A percentile compares a stretch with the other conserved stretches of the same genome.
Evolutionary conservation across 37 sponge, comb jelly and placozoan species (phyloP).

Genomic region (Theonella swinhoei): DNA sequence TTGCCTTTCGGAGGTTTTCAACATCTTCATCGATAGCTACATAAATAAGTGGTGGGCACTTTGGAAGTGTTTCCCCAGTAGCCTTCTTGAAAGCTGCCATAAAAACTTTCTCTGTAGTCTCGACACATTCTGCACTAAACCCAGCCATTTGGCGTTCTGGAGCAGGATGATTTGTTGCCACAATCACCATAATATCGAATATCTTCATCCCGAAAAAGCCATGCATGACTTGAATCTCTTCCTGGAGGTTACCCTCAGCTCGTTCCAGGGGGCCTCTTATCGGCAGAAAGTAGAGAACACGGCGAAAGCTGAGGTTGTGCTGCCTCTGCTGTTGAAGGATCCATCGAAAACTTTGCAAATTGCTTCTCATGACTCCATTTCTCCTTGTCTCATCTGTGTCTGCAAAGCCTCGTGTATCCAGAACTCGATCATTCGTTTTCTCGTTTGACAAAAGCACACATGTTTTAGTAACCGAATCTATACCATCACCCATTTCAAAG

Average conservation of each 20-base stretch:
- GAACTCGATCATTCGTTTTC: background rate
- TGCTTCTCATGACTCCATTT: background rate
- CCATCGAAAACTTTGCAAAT: background rate
- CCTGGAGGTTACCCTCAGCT: background rate
- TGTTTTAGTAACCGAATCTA: background rate
- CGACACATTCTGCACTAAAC: constrained; percentile 10
- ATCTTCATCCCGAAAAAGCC: constrained; percentile 15
- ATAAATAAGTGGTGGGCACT: background rate
- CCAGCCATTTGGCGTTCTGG: background rate
- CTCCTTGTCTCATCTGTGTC: constrained; percentile 4
- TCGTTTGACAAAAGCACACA: constrained; percentile 39
- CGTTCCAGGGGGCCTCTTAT: background rate
- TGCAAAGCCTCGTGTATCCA: constrained; percentile 16
- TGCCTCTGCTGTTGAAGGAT: background rate
- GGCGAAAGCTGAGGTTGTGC: constrained; percentile 1
- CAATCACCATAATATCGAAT: constrained; percentile 27
- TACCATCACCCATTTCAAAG: background rate
- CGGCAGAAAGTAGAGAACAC: constrained; percentile 42
- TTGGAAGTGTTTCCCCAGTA: background rate
- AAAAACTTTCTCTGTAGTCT: background rate
- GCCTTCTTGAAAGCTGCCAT: background rate
- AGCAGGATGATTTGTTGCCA: constrained; percentile 1
- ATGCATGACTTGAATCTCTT: constrained; percentile 11
- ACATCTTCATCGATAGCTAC: background rate
- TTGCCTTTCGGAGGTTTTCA: background rate